phyloP scores from a whole-genome alignment of 2,113 vertebrate genomes.

The Hyla sarda region DNA sequence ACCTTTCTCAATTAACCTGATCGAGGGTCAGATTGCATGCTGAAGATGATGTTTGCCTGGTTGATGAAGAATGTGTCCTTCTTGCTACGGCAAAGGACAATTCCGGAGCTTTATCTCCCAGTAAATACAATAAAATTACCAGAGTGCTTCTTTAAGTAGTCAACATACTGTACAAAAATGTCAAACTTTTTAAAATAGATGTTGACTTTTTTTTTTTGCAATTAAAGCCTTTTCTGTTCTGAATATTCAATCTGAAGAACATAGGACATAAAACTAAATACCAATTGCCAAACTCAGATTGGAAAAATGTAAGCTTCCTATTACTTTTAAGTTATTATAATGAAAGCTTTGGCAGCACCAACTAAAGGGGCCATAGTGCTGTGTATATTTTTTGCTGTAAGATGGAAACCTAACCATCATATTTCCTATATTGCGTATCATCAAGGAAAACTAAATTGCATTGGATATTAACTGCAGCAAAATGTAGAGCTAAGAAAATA shows the following conservation, averaged over 20 bases:
- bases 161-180: too few relatives aligned
- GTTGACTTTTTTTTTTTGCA: not conserved
- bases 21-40: too few relatives aligned
- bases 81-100: too few relatives aligned
- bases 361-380: slow-evolving; percentile 14
- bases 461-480: slow-evolving; percentile 23
- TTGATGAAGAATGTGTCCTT: too few relatives aligned
- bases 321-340: not conserved
- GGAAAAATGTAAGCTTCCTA: not conserved
- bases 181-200: not conserved
- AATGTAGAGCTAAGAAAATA: not conserved
- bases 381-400: not conserved
- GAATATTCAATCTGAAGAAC: not conserved
- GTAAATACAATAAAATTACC: too few relatives aligned
- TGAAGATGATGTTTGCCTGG: too few relatives aligned
- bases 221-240: not conserved
- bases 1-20: too few relatives aligned
- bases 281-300: not conserved
- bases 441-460: slow-evolving; percentile 23
- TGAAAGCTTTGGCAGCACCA: slow-evolving; percentile 1
- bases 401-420: slow-evolving; percentile 8
- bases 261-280: not conserved
- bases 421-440: slow-evolving; percentile 10
- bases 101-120: too few relatives aligned
- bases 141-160: too few relatives aligned